Base-by-base conservation (phyloP, 2,888 invertebrate species). In the Byasa hedistus region DNA sequence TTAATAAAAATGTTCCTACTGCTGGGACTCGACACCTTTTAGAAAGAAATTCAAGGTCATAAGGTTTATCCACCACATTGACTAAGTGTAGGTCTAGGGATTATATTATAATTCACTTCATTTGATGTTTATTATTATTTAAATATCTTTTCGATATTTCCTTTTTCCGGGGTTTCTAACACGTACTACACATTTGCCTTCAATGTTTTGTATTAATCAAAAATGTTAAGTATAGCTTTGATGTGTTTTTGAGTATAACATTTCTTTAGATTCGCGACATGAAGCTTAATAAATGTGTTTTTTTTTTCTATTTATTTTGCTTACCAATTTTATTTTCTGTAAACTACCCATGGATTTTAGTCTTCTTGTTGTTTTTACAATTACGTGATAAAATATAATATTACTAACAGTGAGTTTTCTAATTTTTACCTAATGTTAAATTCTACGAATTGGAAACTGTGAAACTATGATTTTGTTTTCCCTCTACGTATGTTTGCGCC, bases 401-500 rank as follows among this genome's bases (percentile, higher is more conserved):
- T 48, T 48, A n/a, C 48, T 48, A n/a, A 48, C 10, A 2, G 48
- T n/a, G 48, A n/a, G 48, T 19, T 19, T 44, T 48, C 48, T 48
- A 19, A n/a, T 48, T 2, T n/a, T n/a, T 4, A 48, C 12, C 48
- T 48, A 10, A n/a, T 48, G n/a, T n/a, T 48, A 7, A n/a, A n/a
- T 48, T 48, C 48, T 54, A 52, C 27, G 22, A 58, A 22, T 44
- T 39, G 22, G 69, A 70, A 69, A 70, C 68, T 79, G 82, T 86
- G 81, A 87, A 83, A 39, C 39, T 82, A 81, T 86, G 80, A 83
- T 86, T 88, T 87, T 90, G 81, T 87, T 91, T 88, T 86, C 83
- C 80, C 84, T 56, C 61, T 81, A 86, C 85, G 81, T 89, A 89
- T 90, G 90, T 90, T 88, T 88, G 83, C 89, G 82, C 84, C 83